Percentiles rank a stretch among this genome's conserved stretches.
Conservation (phyloP, 1,140 invertebrate species). For the Cheumatopsyche charites region DNA sequence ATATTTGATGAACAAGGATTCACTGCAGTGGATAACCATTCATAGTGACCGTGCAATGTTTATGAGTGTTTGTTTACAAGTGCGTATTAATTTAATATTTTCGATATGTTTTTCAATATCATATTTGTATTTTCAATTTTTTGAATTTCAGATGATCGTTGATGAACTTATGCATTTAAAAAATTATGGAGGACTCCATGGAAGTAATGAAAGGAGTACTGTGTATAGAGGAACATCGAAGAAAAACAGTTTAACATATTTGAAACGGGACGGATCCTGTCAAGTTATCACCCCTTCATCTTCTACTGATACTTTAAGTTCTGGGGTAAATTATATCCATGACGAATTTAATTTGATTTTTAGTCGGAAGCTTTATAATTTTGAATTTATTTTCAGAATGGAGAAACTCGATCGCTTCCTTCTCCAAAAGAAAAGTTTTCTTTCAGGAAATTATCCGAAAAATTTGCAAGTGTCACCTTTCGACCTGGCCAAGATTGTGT, state of each 20-base stretch:
- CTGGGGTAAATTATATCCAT: constrained; percentile 51
- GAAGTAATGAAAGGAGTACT: constrained; percentile 50
- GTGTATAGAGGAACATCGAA: constrained; percentile 49
- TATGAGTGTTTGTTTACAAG: constrained; percentile 92
- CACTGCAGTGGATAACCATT: constrained; percentile 91
- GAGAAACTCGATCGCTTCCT: constrained; percentile 55
- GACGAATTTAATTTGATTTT: not conserved
- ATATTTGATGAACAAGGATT: constrained; percentile 92
- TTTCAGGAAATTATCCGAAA: constrained; percentile 63
- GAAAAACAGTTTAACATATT: constrained; percentile 57
- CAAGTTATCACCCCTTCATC: constrained; percentile 62
- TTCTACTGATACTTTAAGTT: constrained; percentile 60
- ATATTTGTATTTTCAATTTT: not conserved
- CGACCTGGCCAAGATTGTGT: constrained; percentile 70
- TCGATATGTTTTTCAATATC: not conserved
- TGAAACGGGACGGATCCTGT: constrained; percentile 63
- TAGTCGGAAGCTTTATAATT: not conserved
- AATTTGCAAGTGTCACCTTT: constrained; percentile 67
- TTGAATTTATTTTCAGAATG: constrained; percentile 55
- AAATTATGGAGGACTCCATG: constrained; percentile 54
- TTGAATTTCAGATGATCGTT: constrained; percentile 74
- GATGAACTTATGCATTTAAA: constrained; percentile 90
- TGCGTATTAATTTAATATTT: constrained; percentile 43
- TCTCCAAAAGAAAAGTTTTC: constrained; percentile 61
- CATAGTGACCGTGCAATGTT: constrained; percentile 90